phyloP scores from a whole-genome alignment of 2,888 invertebrate species.

The Chaetoderma sp. region DNA sequence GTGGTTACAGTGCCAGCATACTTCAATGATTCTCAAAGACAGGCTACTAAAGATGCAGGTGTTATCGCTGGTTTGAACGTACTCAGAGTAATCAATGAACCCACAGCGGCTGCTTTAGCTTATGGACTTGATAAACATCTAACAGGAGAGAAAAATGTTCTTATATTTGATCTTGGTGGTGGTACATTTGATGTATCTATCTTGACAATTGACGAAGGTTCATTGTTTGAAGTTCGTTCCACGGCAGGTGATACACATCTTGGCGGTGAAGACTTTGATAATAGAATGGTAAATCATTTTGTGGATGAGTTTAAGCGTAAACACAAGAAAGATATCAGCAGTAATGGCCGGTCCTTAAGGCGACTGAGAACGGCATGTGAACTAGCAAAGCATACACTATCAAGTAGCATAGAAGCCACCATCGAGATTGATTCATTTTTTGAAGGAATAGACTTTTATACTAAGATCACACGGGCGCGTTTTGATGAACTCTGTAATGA shows the following conservation, averaged over 20 bases:
- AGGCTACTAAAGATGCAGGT: constrained; percentile 74
- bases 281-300: constrained; percentile 86
- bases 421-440: constrained; percentile 95
- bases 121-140: constrained; percentile 72
- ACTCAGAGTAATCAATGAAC: constrained; percentile 76
- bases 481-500: constrained; percentile 97
- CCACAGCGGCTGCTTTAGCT: constrained; percentile 71
- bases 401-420: constrained; percentile 70
- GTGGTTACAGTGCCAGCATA: constrained; percentile 70
- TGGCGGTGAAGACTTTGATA: constrained; percentile 81
- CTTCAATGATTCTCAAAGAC: constrained; percentile 73
- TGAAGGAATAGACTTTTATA: constrained; percentile 95
- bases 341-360: constrained; percentile 83
- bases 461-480: constrained; percentile 91
- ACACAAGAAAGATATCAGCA: constrained; percentile 74
- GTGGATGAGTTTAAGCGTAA: constrained; percentile 85
- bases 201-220: constrained; percentile 72
- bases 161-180: constrained; percentile 79
- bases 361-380: constrained; percentile 90
- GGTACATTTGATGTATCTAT: constrained; percentile 74
- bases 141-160: constrained; percentile 70
- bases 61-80: constrained; percentile 70
- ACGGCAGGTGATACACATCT: constrained; percentile 88
- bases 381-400: constrained; percentile 74
- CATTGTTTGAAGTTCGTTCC: constrained; percentile 83